Base-by-base conservation (phyloP, 2,113 vertebrate species). In the Labeo catla region DNA sequence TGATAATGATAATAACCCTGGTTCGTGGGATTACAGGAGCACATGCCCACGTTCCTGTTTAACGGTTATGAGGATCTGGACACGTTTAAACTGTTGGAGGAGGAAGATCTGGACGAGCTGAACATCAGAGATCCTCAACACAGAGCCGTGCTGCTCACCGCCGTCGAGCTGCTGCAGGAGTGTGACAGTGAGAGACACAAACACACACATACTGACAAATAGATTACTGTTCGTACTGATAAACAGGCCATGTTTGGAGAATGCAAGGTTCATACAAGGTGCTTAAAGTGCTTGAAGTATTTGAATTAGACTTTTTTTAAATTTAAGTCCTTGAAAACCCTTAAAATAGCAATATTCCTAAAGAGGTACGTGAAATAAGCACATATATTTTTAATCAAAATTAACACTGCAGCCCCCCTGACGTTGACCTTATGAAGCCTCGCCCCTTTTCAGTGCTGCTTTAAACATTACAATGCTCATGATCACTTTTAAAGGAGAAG, bases 11-110 rank as follows among this genome's bases (percentile, higher is more conserved):
- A 19, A 45, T 72, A 45, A 68, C 6, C 34, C 65, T 68, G 66
- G 4, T 72, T 59, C 10, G 1, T 85, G 39, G 23, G 61, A 43
- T 70, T 19, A 10, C 90, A 99, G 98, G 98, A 99, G 85, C 97
- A 99, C 91, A 97, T 99, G 92, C 97, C 98, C 76, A 99, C 98
- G 7, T 99, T 99, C 92, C 92, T 99, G 11, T 98, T 99, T 86
- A 99, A 99, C 65, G 98, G 97, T 1, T 99, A 99, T 61, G 98
- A 99, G 92, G 98, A 99, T 88, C 90, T 99, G 91, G 97, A 99
- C 88, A 99, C 98, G 2, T 99, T 99, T 89, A 98, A 98, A 88
- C 94, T 99, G 86, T 92, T 99, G 87, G 98, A 99, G 91, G 97
- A 99, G 89, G 98, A 99, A 89, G 98, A 99, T 91, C 92, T 99